Percentiles rank a stretch among this genome's conserved stretches.
Conservation (phyloP, 2,797 vertebrate genomes). For the Enteromius mattozi region DNA sequence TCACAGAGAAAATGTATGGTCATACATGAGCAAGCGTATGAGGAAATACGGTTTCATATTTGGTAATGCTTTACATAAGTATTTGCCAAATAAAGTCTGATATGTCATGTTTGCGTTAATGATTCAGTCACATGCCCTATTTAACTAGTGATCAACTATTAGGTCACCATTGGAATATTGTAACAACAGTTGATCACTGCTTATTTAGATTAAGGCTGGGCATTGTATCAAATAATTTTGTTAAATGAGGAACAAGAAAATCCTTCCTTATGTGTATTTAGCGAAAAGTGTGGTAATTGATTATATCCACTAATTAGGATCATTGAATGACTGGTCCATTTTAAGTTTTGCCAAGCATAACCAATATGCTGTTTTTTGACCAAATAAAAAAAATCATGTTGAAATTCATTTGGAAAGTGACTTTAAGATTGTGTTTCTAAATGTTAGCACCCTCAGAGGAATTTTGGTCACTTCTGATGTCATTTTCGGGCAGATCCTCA, state of each 20-base stretch:
- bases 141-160: not conserved
- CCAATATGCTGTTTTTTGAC: not conserved
- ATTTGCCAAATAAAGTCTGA: not conserved
- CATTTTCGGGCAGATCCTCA: slow-evolving; percentile 48
- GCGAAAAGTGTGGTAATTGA: not conserved
- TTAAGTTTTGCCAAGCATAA: not conserved
- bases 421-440: not conserved
- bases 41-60: not conserved
- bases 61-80: not conserved
- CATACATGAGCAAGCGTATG: not conserved
- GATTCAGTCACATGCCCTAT: not conserved
- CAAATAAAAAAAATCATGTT: not conserved
- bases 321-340: not conserved
- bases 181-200: too few relatives aligned
- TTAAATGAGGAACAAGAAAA: not conserved
- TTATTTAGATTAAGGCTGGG: not conserved
- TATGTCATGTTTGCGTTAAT: slow-evolving; percentile 32
- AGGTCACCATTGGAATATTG: not conserved
- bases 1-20: not conserved
- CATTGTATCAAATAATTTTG: not conserved
- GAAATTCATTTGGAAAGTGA: not conserved
- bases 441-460: not conserved
- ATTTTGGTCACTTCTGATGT: slow-evolving; percentile 46
- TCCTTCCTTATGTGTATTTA: not conserved
- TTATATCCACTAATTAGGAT: not conserved